Evolutionary conservation across 2,888 invertebrate species (phyloP), one percentile per base, ranked within the genome.

Genomic region (Terebella lapidaria): DNA sequence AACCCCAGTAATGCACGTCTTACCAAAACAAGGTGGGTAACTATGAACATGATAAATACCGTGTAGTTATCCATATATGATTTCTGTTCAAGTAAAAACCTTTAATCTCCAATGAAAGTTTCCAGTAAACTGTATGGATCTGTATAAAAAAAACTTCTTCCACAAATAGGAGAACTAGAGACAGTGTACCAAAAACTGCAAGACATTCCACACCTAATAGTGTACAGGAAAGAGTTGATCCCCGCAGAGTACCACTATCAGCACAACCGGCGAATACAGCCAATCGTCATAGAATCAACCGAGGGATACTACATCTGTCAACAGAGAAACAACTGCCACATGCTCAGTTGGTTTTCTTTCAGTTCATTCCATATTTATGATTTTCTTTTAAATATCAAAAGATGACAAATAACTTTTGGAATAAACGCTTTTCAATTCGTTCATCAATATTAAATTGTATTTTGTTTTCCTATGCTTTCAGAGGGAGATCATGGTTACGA

Each of bases 401-500:
- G 10, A 35, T 35, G 35, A n/a, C n/a, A n/a, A n/a, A n/a, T n/a
- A n/a, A n/a, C n/a, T n/a, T n/a, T n/a, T n/a, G n/a, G n/a, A n/a
- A n/a, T n/a, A n/a, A n/a, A n/a, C n/a, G n/a, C n/a, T n/a, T n/a
- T n/a, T n/a, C n/a, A n/a, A n/a, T n/a, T n/a, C n/a, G n/a, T n/a
- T n/a, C n/a, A n/a, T n/a, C n/a, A n/a, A n/a, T n/a, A n/a, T n/a
- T n/a, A n/a, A n/a, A n/a, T n/a, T n/a, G n/a, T n/a, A n/a, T n/a
- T n/a, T n/a, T n/a, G n/a, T n/a, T n/a, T n/a, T n/a, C n/a, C n/a
- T n/a, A n/a, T n/a, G n/a, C n/a, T 5, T 49, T 10, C 22, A 49
- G 49, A 10, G 27, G 81, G 81, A 35, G 67, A 74, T 51, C 81
- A 81, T 72, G 81, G 81, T 4, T 81, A 76, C 66, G 73, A 77